Evolutionary conservation across 2,113 vertebrate genomes (phyloP).

Genomic region (Antennarius striatus): DNA sequence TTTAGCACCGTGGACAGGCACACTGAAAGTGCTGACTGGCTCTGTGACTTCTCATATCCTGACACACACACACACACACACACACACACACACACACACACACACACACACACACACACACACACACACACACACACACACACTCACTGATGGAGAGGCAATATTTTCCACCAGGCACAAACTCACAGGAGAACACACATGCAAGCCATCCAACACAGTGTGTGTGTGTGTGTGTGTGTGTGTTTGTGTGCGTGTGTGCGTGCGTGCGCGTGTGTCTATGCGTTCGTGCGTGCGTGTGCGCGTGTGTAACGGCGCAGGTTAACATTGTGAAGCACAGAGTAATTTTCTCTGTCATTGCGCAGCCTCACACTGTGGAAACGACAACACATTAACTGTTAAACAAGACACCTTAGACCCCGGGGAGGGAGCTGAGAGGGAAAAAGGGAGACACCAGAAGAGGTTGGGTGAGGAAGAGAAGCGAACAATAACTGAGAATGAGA

Average conservation of each 20-base stretch:
- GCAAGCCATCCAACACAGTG: constrained; percentile 35
- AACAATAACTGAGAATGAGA: constrained; percentile 23
- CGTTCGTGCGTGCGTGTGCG: constrained; percentile 27
- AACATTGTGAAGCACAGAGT: constrained; percentile 63
- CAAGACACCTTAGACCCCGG: constrained; percentile 68
- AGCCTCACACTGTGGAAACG: constrained; percentile 60
- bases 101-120: too few species aligned
- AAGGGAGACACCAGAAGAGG: constrained; percentile 15
- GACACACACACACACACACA: too few species aligned
- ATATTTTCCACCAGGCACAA: constrained; percentile 57
- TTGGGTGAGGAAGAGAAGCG: constrained; percentile 12
- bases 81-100: too few species aligned
- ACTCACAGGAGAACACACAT: constrained; percentile 43
- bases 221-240: constrained; percentile 29
- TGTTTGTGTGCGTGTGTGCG: constrained; percentile 31
- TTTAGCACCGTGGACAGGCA: constrained; percentile 66
- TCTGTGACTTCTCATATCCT: constrained; percentile 57
- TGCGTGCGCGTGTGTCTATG: constrained; percentile 20
- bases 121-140: constrained; percentile 7
- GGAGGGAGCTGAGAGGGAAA: constrained; percentile 27
- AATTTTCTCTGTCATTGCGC: constrained; percentile 63
- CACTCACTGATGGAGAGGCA: constrained; percentile 53
- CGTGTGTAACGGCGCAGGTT: constrained; percentile 59
- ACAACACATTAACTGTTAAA: constrained; percentile 77
- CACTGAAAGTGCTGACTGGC: constrained; percentile 70